A percentile compares a stretch with the other conserved stretches of the same genome.
Evolutionary conservation across 2,113 vertebrate species (phyloP).

Genomic region (Isichthys henryi): DNA sequence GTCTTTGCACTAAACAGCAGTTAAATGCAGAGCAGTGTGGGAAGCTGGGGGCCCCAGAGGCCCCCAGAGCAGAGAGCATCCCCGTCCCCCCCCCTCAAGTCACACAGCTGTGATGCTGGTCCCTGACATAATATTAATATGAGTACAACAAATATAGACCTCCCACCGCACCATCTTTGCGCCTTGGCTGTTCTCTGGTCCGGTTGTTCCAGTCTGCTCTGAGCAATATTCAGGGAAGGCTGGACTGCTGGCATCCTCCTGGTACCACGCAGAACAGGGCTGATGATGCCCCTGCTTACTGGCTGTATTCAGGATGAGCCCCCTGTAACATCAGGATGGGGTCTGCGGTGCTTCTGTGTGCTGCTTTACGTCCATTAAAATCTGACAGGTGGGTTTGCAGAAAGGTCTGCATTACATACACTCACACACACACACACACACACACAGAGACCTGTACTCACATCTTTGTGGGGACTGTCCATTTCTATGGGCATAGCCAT

Average conservation of each 20-base stretch:
- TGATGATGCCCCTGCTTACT: neutral
- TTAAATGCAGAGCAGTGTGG: neutral
- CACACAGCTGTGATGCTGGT: neutral
- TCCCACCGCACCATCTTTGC: neutral
- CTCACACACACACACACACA: constrained; percentile 17
- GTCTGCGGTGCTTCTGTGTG: neutral
- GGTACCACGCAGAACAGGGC: no score
- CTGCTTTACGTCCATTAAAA: neutral
- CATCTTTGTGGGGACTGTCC: neutral
- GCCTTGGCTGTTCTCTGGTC: neutral
- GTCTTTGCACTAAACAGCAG: neutral
- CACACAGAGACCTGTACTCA: neutral
- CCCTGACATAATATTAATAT: neutral
- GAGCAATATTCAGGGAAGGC: neutral
- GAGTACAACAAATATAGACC: constrained; percentile 5
- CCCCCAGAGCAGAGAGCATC: neutral
- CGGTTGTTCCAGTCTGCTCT: neutral
- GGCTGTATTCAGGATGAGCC: neutral
- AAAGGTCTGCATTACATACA: constrained; percentile 11
- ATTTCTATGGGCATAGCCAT: neutral
- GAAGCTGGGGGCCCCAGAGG: neutral
- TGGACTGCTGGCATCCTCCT: neutral
- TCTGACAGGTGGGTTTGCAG: neutral
- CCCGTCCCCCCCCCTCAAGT: neutral
- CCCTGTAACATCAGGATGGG: neutral